Evolutionary conservation across 2,888 invertebrate genomes (phyloP).

Genomic region (Pseudanteris insignis): DNA sequence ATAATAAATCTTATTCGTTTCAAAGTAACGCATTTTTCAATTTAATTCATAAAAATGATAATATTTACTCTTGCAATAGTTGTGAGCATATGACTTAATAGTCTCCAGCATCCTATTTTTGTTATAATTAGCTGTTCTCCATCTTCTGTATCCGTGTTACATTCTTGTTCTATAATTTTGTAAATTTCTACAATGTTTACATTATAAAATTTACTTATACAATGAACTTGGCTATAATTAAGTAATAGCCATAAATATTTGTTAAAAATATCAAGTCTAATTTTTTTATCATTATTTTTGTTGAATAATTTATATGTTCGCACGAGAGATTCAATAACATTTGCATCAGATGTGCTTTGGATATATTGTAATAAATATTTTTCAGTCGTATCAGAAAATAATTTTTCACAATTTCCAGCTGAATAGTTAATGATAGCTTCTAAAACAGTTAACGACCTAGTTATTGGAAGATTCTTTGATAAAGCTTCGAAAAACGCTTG

Average conservation of each 20-base stretch:
- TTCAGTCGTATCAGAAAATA: conserved; percentile 49
- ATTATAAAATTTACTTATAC: conserved; percentile 57
- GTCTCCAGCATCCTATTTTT: conserved; percentile 62
- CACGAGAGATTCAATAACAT: conserved; percentile 51
- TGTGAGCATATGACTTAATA: conserved; percentile 62
- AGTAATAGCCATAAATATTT: conserved; percentile 61
- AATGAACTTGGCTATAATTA: conserved; percentile 47
- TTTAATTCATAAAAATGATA: too few relatives aligned
- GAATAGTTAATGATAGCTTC: conserved; percentile 53
- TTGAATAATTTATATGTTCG: conserved; percentile 53
- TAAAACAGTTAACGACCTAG: conserved; percentile 53
- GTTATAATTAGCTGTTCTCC: conserved; percentile 52
- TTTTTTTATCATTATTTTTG: neutral
- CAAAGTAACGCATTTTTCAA: too few relatives aligned
- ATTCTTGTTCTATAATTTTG: conserved; percentile 39
- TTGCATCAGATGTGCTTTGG: conserved; percentile 38
- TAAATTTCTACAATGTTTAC: conserved; percentile 53
- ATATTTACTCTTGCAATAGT: conserved; percentile 49
- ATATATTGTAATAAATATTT: conserved; percentile 52
- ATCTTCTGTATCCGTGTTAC: conserved; percentile 44
- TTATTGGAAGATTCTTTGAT: conserved; percentile 51
- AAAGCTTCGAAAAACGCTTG: conserved; percentile 52
- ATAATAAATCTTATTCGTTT: conserved; percentile 1
- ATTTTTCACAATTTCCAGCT: conserved; percentile 47
- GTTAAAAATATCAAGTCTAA: conserved; percentile 57